phyloP scores from a whole-genome alignment of 2,888 invertebrate species.

The Lithodes maja region DNA sequence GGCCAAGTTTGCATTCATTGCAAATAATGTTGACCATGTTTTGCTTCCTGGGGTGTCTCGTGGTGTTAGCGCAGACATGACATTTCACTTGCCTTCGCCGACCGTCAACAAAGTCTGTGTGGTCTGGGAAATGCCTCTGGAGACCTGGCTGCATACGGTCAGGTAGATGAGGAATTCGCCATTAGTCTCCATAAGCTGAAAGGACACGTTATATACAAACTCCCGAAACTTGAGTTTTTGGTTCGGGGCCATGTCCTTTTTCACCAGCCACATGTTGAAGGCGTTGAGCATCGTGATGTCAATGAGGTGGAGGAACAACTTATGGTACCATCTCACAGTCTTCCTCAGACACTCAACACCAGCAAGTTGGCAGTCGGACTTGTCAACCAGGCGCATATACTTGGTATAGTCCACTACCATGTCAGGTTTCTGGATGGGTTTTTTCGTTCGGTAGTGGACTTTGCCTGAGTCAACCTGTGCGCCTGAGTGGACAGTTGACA shows the following conservation, averaged over 20 bases:
- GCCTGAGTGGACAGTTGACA: slow-evolving; percentile 6
- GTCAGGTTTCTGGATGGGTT: slow-evolving; percentile 7
- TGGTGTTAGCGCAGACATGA: too few species aligned
- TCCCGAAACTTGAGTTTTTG: not conserved
- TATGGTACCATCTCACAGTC: slow-evolving; percentile 30
- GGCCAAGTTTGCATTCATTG: too few species aligned
- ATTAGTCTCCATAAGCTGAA: not conserved
- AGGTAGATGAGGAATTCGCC: too few species aligned
- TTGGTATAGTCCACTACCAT: slow-evolving; percentile 4
- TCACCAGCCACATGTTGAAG: slow-evolving; percentile 19
- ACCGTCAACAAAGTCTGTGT: too few species aligned
- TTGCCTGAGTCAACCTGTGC: not conserved
- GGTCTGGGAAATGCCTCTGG: too few species aligned
- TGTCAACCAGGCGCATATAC: slow-evolving; percentile 33
- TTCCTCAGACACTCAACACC: slow-evolving; percentile 23
- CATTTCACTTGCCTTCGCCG: too few species aligned
- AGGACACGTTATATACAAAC: slow-evolving; percentile 3
- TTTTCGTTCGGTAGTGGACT: not conserved
- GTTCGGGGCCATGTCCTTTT: not conserved
- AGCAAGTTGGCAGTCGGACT: slow-evolving; percentile 9
- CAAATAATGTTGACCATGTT: too few species aligned
- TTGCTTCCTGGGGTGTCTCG: too few species aligned
- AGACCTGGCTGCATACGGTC: too few species aligned
- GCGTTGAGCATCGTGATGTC: slow-evolving; percentile 29
- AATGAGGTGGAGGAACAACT: slow-evolving; percentile 28